phyloP scores from a whole-genome alignment of 2,888 invertebrate genomes.

The Andrena haemorrhoa region DNA sequence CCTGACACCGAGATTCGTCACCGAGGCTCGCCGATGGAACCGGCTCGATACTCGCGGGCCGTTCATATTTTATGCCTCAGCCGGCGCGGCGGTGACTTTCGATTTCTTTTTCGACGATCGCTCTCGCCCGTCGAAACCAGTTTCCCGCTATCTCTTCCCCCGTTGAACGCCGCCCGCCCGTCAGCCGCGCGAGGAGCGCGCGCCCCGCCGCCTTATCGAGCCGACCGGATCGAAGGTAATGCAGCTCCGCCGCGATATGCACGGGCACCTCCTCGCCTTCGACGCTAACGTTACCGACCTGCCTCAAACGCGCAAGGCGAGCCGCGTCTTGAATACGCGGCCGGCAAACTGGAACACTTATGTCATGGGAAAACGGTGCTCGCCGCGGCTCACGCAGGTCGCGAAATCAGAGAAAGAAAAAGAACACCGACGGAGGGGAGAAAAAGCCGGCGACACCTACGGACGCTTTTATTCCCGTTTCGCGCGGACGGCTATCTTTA shows the following conservation, averaged over 20 bases:
- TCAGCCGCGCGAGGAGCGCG: neutral
- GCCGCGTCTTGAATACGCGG: slow-evolving; percentile 53
- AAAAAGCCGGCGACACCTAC: slow-evolving; percentile 38
- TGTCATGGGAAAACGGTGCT: slow-evolving; percentile 51
- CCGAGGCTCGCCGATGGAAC: neutral
- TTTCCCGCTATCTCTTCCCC: slow-evolving; percentile 56
- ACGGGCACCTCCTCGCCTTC: slow-evolving; percentile 55
- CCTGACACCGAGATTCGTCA: neutral
- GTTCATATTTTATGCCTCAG: neutral
- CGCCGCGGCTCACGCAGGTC: slow-evolving; percentile 18
- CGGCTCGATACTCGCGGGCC: neutral
- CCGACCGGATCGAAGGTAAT: slow-evolving; percentile 77
- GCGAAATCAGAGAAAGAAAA: neutral
- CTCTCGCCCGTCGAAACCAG: slow-evolving; percentile 56
- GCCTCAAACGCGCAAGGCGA: slow-evolving; percentile 74
- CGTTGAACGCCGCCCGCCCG: slow-evolving; percentile 38
- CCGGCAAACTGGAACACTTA: slow-evolving; percentile 59
- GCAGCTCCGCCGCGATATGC: slow-evolving; percentile 73
- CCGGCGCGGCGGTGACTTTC: slow-evolving; percentile 51
- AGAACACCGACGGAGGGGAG: slow-evolving; percentile 15
- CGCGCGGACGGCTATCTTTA: slow-evolving; percentile 28
- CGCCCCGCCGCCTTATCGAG: slow-evolving; percentile 66
- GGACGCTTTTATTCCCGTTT: slow-evolving; percentile 27
- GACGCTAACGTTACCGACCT: slow-evolving; percentile 79
- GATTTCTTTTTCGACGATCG: slow-evolving; percentile 54